Base-by-base conservation (phyloP, 2,888 invertebrate genomes). In the Ischnura elegans region DNA sequence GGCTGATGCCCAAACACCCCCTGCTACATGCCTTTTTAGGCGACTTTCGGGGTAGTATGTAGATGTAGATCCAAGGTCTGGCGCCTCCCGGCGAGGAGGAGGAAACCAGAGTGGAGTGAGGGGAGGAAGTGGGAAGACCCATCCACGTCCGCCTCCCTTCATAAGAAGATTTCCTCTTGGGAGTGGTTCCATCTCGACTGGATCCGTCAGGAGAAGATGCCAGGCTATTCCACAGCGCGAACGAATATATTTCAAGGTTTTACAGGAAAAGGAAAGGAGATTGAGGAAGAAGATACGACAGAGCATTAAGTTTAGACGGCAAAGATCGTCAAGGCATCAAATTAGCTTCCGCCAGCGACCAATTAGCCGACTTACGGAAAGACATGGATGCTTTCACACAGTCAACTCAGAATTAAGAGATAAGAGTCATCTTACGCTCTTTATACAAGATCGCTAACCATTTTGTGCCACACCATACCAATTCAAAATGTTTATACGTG, bases 11-110 rank as follows among this genome's bases (percentile, higher is more conserved):
- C n/a, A n/a, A n/a, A n/a, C n/a, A n/a, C n/a, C n/a, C n/a, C n/a
- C n/a, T n/a, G n/a, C n/a, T n/a, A n/a, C n/a, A n/a, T n/a, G n/a
- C n/a, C n/a, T n/a, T n/a, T n/a, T n/a, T n/a, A n/a, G n/a, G n/a
- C n/a, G n/a, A n/a, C n/a, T n/a, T n/a, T n/a, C n/a, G n/a, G n/a
- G n/a, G n/a, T n/a, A n/a, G n/a, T n/a, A n/a, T n/a, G n/a, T n/a
- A n/a, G n/a, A n/a, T n/a, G 55, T 10, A 25, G 76, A 43, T 61
- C 90, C 90, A 90, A 90, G 90, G 90, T 61, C 90, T 61, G 43
- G 42, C 29, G 55, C 29, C 42, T 61, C 87, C 86, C 46, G 46
- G 86, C 46, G 21, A 86, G 25, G 45, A 45, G 86, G 86, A 13
- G 36, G 36, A 76, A 29, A 76, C 36, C 61, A 61, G 61, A 21